A percentile compares a stretch with the other conserved stretches of the same genome.
phyloP scores from a whole-genome alignment of 1,140 invertebrate genomes.

The Micrasema longulum region DNA sequence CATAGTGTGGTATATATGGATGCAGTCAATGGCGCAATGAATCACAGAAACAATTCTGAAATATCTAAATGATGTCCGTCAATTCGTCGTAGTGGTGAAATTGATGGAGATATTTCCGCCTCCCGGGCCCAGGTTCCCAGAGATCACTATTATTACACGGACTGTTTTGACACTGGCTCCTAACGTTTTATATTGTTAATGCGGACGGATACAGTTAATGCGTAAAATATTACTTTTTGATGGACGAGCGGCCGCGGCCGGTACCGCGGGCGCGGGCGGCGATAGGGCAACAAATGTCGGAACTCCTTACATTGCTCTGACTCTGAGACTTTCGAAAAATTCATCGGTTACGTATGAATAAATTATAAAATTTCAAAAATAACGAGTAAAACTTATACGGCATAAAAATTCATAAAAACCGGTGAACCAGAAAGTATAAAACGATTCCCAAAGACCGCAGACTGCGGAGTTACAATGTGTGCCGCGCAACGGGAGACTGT shows the following conservation, averaged over 20 bases:
- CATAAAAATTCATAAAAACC: neutral
- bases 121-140: slow-evolving; percentile 28
- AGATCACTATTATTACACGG: slow-evolving; percentile 32
- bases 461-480: slow-evolving; percentile 1
- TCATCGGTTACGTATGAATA: no score
- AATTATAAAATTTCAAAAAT: no score
- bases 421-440: slow-evolving; percentile 9
- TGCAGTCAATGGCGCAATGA: neutral
- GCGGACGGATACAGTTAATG: slow-evolving; percentile 36
- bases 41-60: slow-evolving; percentile 21
- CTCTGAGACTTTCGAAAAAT: no score
- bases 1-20: no score
- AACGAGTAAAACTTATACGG: no score
- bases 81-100: slow-evolving; percentile 29
- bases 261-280: slow-evolving; percentile 7
- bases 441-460: slow-evolving; percentile 12
- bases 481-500: slow-evolving; percentile 10
- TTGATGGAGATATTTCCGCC: slow-evolving; percentile 36
- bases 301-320: no score
- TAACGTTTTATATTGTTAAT: slow-evolving; percentile 32
- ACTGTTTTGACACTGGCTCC: slow-evolving; percentile 31
- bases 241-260: slow-evolving; percentile 18
- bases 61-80: slow-evolving; percentile 31
- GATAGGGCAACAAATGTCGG: no score
- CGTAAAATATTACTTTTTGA: slow-evolving; percentile 37